Evolutionary conservation across 2,797 vertebrate species (phyloP).

Genomic region (Momotus momota): DNA sequence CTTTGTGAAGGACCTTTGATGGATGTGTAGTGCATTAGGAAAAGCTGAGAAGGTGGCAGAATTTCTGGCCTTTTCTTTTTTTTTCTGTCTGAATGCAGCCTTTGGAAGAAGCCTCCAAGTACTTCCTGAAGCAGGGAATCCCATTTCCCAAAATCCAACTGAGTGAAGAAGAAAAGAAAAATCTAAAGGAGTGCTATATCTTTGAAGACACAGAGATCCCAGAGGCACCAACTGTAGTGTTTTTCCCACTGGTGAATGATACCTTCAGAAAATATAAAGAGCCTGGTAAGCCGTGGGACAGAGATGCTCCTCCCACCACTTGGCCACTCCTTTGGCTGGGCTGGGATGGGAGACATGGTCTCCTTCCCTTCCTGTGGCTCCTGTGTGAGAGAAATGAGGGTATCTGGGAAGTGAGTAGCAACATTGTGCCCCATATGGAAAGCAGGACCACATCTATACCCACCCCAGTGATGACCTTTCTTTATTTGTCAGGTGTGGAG

Average conservation of each 20-base stretch:
- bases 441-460: background rate
- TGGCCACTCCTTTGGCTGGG: background rate
- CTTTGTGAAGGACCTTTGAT: background rate
- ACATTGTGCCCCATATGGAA: accelerated
- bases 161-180: conserved; percentile 72
- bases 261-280: conserved; percentile 84
- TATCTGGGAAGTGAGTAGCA: accelerated
- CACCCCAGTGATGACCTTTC: background rate
- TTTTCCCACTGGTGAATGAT: conserved; percentile 85
- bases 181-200: conserved; percentile 85
- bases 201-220: conserved; percentile 77
- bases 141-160: conserved; percentile 84
- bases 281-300: conserved; percentile 78
- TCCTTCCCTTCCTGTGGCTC: background rate
- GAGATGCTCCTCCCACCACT: background rate
- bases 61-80: background rate
- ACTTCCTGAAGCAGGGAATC: conserved; percentile 81
- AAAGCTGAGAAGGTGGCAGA: background rate
- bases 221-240: conserved; percentile 80
- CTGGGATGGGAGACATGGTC: background rate
- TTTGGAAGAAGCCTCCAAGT: conserved; percentile 81
- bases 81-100: conserved; percentile 70
- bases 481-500: conserved; percentile 67
- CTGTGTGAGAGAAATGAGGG: background rate
- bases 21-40: background rate